Conservation (phyloP, 2,113 vertebrate genomes). For the Cavia porcellus region DNA sequence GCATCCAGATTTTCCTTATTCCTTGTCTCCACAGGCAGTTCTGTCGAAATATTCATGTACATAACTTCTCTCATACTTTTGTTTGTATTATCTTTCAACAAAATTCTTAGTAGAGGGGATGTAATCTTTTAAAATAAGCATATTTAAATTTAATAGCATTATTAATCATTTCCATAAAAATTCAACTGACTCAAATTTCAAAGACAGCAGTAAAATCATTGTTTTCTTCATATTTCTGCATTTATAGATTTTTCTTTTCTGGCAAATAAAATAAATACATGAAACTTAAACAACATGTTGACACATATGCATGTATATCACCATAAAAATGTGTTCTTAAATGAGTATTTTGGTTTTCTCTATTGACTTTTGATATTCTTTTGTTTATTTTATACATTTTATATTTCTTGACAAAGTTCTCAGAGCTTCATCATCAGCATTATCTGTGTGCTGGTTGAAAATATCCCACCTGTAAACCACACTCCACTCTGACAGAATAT, state of each 20-base stretch:
- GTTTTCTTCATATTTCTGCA: neutral
- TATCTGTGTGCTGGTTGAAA: neutral
- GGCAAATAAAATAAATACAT: constrained; percentile 10
- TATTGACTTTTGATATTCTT: neutral
- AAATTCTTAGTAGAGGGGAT: neutral
- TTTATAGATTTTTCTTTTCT: neutral
- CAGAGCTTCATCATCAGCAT: neutral
- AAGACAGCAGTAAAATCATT: neutral
- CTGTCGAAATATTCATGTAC: neutral
- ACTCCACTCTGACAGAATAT: neutral
- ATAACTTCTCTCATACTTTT: neutral
- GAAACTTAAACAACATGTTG: neutral
- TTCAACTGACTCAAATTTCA: constrained; percentile 3
- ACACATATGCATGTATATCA: neutral
- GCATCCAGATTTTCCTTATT: neutral
- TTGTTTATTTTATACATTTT: neutral
- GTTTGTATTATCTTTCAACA: neutral
- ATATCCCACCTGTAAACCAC: neutral
- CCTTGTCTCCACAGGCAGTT: neutral
- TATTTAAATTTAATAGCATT: constrained; percentile 32
- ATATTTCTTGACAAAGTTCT: neutral
- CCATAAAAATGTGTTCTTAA: neutral
- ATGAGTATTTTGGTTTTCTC: neutral
- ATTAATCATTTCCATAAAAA: neutral
- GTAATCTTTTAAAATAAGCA: neutral